Evolutionary conservation across 2,888 invertebrate genomes (phyloP).

Genomic region (Tryphoninae sp.): DNA sequence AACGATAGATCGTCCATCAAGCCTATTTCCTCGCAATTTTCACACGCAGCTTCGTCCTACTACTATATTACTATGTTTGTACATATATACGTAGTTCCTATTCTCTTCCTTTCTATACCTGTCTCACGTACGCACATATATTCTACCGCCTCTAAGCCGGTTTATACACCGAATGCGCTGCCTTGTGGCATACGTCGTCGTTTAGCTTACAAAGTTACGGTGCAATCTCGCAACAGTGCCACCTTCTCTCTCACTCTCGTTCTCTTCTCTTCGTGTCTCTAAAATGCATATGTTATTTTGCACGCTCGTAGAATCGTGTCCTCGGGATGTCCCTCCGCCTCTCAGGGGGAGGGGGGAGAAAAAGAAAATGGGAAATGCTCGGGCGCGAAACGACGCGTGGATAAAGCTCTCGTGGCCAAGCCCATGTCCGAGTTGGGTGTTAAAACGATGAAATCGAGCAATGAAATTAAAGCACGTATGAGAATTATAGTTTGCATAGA

Average conservation of each 20-base stretch:
- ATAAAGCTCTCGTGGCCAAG: constrained; percentile 10
- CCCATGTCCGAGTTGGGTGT: no score
- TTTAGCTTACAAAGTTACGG: constrained; percentile 60
- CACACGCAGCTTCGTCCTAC: constrained; percentile 23
- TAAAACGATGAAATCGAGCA: no score
- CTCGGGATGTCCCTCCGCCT: no score
- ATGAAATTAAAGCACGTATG: no score
- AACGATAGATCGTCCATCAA: background rate
- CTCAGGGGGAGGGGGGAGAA: constrained; percentile 10
- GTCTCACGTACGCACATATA: background rate
- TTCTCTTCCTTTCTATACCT: background rate
- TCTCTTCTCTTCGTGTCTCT: background rate
- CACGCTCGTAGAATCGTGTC: no score
- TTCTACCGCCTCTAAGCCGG: constrained; percentile 21
- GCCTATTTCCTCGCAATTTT: constrained; percentile 28
- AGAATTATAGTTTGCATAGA: no score
- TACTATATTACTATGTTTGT: constrained; percentile 16
- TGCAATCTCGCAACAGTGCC: constrained; percentile 49
- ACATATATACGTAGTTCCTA: constrained; percentile 7
- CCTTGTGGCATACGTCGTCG: constrained; percentile 54
- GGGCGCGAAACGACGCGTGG: constrained; percentile 17
- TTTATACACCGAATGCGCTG: constrained; percentile 30
- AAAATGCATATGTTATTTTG: background rate
- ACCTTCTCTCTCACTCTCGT: constrained; percentile 7
- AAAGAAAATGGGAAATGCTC: background rate